Evolutionary conservation across 2,888 invertebrate genomes (phyloP).

Genomic region (Pyrocoelia pectoralis): DNA sequence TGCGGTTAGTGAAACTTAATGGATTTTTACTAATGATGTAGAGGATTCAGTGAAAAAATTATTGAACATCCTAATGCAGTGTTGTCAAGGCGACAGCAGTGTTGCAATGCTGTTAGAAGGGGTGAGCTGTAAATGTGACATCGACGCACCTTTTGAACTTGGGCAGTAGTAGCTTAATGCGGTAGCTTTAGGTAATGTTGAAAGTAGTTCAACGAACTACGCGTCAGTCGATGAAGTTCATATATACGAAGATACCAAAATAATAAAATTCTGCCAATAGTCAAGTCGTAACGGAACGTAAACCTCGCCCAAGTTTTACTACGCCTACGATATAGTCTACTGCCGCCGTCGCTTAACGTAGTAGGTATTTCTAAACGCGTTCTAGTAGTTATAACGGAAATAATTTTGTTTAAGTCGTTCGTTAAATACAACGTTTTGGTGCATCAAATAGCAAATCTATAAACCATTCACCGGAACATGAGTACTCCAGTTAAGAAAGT

Average conservation of each 20-base stretch:
- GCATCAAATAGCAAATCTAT: slow-evolving; percentile 4
- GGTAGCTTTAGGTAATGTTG: too few relatives aligned
- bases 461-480: slow-evolving; percentile 58
- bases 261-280: slow-evolving; percentile 17
- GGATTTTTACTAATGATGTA: too few relatives aligned
- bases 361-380: slow-evolving; percentile 7
- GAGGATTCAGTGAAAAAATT: too few relatives aligned
- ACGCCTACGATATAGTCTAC: slow-evolving; percentile 25
- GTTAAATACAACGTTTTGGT: too few relatives aligned
- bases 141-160: background rate
- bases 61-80: too few relatives aligned
- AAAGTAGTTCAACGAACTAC: slow-evolving; percentile 8
- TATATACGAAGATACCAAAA: slow-evolving; percentile 2
- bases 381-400: slow-evolving; percentile 3
- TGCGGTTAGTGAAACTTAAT: too few relatives aligned
- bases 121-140: background rate
- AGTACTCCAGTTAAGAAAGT: slow-evolving; percentile 92
- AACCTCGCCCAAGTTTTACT: slow-evolving; percentile 28
- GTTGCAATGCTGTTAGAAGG: background rate
- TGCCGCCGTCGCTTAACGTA: slow-evolving; percentile 15
- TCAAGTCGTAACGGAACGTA: slow-evolving; percentile 26
- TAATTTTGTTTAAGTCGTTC: slow-evolving; percentile 13
- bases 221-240: background rate
- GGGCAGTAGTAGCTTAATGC: background rate
- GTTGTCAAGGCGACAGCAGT: background rate